phyloP scores from a whole-genome alignment of 2,888 invertebrate species.

The Watsonalla binaria region DNA sequence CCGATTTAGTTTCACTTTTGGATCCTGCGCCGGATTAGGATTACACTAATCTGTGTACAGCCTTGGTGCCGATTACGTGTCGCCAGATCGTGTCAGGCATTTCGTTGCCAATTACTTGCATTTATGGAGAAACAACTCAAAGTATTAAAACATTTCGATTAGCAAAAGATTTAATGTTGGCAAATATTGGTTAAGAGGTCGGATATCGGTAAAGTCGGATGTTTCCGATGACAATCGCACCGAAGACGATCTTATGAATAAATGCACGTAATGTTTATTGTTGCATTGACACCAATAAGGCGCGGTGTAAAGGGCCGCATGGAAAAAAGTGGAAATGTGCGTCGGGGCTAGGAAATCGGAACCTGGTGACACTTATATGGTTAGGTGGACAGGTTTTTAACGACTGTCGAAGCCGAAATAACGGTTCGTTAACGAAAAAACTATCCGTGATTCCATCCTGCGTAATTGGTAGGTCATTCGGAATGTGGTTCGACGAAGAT shows the following conservation, averaged over 20 bases:
- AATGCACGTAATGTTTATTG: constrained; percentile 67
- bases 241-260: constrained; percentile 46
- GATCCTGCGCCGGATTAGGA: constrained; percentile 37
- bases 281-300: constrained; percentile 71
- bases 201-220: constrained; percentile 56
- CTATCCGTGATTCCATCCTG: constrained; percentile 52
- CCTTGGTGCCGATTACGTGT: constrained; percentile 46
- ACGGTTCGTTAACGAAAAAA: constrained; percentile 58
- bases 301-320: constrained; percentile 40
- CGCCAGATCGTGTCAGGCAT: constrained; percentile 20
- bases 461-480: constrained; percentile 66
- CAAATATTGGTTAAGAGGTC: constrained; percentile 68
- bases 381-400: constrained; percentile 53
- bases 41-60: constrained; percentile 45
- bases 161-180: constrained; percentile 47
- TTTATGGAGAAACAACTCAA: constrained; percentile 5
- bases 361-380: constrained; percentile 55
- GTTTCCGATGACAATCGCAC: constrained; percentile 31
- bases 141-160: constrained; percentile 25
- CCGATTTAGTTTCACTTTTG: constrained; percentile 62
- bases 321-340: constrained; percentile 57
- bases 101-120: constrained; percentile 8
- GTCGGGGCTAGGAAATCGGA: constrained; percentile 72
- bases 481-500: constrained; percentile 66
- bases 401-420: constrained; percentile 67